A percentile compares a stretch with the other conserved stretches of the same genome.
phyloP scores from a whole-genome alignment of 2,888 invertebrate species.

The Lepidonotus clava region DNA sequence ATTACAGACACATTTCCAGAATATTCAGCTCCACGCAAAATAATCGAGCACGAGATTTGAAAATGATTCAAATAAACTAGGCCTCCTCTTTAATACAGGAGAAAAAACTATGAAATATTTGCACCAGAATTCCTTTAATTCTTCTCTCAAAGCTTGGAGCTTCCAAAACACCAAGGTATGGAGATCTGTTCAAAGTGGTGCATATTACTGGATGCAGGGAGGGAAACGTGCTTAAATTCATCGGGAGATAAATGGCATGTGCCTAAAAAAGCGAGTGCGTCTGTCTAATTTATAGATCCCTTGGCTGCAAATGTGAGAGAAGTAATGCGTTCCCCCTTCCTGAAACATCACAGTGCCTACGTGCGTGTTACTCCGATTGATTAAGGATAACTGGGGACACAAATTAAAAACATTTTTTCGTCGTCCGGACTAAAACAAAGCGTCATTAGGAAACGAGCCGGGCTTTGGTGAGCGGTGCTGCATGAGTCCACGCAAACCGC shows the following conservation, averaged over 20 bases:
- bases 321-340: background rate
- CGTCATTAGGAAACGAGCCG: background rate
- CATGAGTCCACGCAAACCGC: slow-evolving; percentile 4
- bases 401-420: slow-evolving; percentile 8
- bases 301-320: background rate
- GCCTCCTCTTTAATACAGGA: background rate
- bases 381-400: slow-evolving; percentile 10
- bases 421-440: background rate
- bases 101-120: background rate
- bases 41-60: too few relatives aligned
- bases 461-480: background rate
- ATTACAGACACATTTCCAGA: too few relatives aligned
- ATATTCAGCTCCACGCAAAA: too few relatives aligned
- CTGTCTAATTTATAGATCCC: slow-evolving; percentile 18
- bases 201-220: background rate
- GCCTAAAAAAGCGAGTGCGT: too few relatives aligned
- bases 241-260: too few relatives aligned
- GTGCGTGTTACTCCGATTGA: slow-evolving; percentile 19
- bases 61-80: background rate
- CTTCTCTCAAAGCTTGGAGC: background rate
- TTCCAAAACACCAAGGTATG: background rate
- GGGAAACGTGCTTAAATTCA: background rate
- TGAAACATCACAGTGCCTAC: background rate
- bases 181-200: background rate
- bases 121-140: background rate